These are phyloP conservation scores for Papilio aristodemus DNA, from an alignment of 1,140 invertebrate genomes.

Conservation along the genomic window DNA sequence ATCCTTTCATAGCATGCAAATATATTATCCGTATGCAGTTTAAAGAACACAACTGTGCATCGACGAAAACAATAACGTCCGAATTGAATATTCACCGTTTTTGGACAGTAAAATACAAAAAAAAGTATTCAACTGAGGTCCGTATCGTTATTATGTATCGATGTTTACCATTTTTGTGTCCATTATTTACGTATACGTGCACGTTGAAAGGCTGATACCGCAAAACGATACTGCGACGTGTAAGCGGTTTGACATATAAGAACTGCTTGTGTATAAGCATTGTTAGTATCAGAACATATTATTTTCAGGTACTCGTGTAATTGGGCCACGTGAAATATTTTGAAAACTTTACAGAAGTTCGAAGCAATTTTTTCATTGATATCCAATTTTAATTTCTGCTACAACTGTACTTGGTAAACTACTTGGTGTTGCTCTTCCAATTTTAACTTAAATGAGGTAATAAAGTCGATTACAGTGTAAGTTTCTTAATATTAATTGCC, in stretches of 20 bases:
- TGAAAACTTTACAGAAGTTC: no score
- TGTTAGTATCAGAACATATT: conserved; percentile 2
- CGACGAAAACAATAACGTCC: conserved; percentile 8
- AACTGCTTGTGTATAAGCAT: background rate
- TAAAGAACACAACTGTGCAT: conserved; percentile 4
- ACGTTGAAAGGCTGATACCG: conserved; percentile 22
- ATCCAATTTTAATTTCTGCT: no score
- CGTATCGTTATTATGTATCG: conserved; percentile 20
- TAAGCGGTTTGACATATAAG: conserved; percentile 11
- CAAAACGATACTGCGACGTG: conserved; percentile 9
- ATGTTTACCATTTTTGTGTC: conserved; percentile 4
- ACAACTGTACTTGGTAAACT: no score
- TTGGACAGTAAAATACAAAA: conserved; percentile 16
- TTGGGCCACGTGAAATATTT: no score
- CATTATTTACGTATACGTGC: conserved; percentile 17
- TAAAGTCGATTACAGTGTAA: background rate
- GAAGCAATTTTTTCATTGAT: no score
- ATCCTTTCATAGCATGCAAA: conserved; percentile 11
- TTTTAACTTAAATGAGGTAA: background rate
- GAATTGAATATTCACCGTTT: conserved; percentile 25
- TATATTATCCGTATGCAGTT: background rate
- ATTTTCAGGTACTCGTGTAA: no score
- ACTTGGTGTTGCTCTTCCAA: no score
- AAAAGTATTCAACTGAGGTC: conserved; percentile 17
- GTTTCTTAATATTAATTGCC: conserved; percentile 16